A percentile compares a stretch with the other conserved stretches of the same genome.
Evolutionary conservation across 2,113 vertebrate genomes (phyloP).

Genomic region (Tonatia bakeri): DNA sequence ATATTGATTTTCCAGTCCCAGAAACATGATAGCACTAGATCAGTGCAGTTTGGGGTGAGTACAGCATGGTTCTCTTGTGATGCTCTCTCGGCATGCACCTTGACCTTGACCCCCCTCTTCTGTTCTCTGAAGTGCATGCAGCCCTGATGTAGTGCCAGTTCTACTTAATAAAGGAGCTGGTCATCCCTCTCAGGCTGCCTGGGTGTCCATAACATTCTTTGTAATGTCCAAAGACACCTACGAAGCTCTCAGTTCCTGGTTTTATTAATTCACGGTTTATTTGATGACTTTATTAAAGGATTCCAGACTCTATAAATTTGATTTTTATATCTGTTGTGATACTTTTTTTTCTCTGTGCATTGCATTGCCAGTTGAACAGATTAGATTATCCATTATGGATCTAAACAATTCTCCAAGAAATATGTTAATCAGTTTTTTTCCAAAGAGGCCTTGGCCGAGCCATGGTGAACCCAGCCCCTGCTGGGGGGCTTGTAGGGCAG

Average conservation of each 20-base stretch:
- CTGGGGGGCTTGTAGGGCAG: background rate
- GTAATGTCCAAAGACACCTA: background rate
- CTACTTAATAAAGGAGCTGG: background rate
- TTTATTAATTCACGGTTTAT: background rate
- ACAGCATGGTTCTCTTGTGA: background rate
- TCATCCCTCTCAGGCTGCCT: background rate
- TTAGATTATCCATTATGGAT: background rate
- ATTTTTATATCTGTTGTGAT: background rate
- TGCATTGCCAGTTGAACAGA: background rate
- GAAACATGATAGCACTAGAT: background rate
- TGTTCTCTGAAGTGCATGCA: background rate
- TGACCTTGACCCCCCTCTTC: background rate
- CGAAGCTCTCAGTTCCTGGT: background rate
- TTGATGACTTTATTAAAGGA: background rate
- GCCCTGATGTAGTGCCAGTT: background rate
- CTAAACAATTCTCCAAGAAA: background rate
- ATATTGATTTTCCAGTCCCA: background rate
- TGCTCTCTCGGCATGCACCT: background rate
- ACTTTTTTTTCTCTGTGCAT: background rate
- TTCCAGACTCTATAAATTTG: background rate
- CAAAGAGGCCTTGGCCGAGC: background rate
- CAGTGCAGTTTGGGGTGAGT: background rate
- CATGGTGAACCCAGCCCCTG: background rate
- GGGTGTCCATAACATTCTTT: background rate
- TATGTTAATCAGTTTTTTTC: too few species aligned